phyloP scores from a whole-genome alignment of 2,888 invertebrate species.

The Microdon myrmicae region DNA sequence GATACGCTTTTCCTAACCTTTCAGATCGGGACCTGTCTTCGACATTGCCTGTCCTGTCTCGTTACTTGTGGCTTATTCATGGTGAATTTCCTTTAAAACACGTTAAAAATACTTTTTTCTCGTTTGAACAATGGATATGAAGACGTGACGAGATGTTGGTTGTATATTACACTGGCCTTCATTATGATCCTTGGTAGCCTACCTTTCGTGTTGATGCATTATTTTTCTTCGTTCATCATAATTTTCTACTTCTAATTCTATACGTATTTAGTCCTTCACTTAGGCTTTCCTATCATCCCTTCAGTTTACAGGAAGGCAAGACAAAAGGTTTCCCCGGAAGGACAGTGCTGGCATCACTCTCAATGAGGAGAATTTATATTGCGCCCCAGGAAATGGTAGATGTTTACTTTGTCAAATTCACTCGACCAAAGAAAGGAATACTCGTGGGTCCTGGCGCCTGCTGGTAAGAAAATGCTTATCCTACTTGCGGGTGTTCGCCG shows the following conservation, averaged over 20 bases:
- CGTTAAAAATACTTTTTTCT: slow-evolving; percentile 39
- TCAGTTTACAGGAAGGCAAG: slow-evolving; percentile 12
- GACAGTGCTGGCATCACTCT: slow-evolving; percentile 23
- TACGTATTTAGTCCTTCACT: too few relatives aligned
- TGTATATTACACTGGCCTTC: slow-evolving; percentile 22
- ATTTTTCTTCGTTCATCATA: not conserved
- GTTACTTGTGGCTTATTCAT: slow-evolving; percentile 41
- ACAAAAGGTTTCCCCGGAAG: slow-evolving; percentile 2
- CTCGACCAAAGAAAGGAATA: slow-evolving; percentile 16
- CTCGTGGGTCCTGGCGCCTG: too few relatives aligned
- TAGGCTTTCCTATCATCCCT: slow-evolving; percentile 1
- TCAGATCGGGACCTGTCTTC: not conserved
- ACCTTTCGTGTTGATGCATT: slow-evolving; percentile 20
- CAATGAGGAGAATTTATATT: slow-evolving; percentile 30
- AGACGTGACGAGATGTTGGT: slow-evolving; percentile 35
- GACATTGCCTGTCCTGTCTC: slow-evolving; percentile 18
- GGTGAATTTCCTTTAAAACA: slow-evolving; percentile 38
- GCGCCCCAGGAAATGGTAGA: slow-evolving; percentile 28
- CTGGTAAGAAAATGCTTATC: too few relatives aligned
- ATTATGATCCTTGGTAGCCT: slow-evolving; percentile 11
- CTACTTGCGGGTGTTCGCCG: too few relatives aligned
- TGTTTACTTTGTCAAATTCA: slow-evolving; percentile 36
- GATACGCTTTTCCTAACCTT: not conserved
- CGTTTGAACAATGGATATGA: slow-evolving; percentile 33
- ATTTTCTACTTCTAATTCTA: not conserved